Percentiles rank a stretch among this genome's conserved stretches.
Evolutionary conservation across 2,113 vertebrate species (phyloP).

Genomic region (Strigops habroptila): DNA sequence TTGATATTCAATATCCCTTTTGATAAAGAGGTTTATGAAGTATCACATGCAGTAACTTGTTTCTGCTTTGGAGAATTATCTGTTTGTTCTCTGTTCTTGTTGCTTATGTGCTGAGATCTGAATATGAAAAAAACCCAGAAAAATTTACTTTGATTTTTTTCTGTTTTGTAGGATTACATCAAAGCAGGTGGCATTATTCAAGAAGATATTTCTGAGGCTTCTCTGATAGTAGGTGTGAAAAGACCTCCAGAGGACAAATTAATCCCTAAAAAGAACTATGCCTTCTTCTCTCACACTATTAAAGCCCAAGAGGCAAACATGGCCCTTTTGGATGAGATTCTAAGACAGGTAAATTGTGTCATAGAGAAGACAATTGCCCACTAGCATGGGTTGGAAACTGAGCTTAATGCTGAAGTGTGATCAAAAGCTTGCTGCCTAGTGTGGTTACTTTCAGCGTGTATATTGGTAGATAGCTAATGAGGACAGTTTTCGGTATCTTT

Average conservation of each 20-base stretch:
- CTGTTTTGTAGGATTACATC: slow-evolving; percentile 82
- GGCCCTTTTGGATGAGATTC: slow-evolving; percentile 89
- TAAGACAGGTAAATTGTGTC: slow-evolving; percentile 83
- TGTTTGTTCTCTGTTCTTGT: neutral
- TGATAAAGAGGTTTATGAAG: neutral
- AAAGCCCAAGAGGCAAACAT: slow-evolving; percentile 98
- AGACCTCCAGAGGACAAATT: slow-evolving; percentile 89
- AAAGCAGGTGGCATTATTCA: slow-evolving; percentile 91
- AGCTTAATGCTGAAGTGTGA: neutral
- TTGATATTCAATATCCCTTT: neutral
- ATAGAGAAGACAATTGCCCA: neutral
- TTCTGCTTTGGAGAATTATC: neutral
- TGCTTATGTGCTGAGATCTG: neutral
- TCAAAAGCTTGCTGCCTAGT: neutral
- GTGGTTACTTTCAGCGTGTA: accelerated
- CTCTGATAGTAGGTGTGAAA: slow-evolving; percentile 94
- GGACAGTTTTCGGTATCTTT: neutral
- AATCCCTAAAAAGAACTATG: slow-evolving; percentile 90
- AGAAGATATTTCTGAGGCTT: slow-evolving; percentile 93
- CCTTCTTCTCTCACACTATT: slow-evolving; percentile 98
- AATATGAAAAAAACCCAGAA: neutral
- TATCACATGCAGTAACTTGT: neutral
- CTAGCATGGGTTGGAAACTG: neutral
- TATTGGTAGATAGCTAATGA: neutral
- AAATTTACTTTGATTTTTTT: neutral